Conservation (phyloP, 2,888 invertebrate species). For the Phalera bucephala region DNA sequence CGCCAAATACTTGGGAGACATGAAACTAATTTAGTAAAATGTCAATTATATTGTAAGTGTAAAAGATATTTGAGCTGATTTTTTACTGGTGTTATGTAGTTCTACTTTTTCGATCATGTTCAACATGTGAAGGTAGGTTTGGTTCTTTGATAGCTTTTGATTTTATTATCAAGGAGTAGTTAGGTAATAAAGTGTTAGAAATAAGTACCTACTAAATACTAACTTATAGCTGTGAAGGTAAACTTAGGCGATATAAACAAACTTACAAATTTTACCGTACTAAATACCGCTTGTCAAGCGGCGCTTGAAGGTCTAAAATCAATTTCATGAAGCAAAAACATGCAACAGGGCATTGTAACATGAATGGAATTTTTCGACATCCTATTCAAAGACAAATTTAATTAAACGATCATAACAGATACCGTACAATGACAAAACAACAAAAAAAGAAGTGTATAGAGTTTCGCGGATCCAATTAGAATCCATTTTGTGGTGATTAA, state of each 20-base stretch:
- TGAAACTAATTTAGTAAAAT: slow-evolving; percentile 8
- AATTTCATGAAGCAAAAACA: neutral
- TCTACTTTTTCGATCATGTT: too few relatives aligned
- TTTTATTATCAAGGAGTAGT: too few relatives aligned
- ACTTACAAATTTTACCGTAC: neutral
- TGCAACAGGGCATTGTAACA: neutral
- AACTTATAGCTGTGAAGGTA: too few relatives aligned
- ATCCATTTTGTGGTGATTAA: slow-evolving; percentile 71
- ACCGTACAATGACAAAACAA: slow-evolving; percentile 44
- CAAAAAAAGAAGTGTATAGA: slow-evolving; percentile 36
- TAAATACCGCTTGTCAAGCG: neutral
- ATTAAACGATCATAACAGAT: slow-evolving; percentile 27
- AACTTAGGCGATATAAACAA: too few relatives aligned
- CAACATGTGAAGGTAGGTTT: too few relatives aligned
- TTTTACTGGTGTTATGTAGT: neutral
- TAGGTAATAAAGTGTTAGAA: too few relatives aligned
- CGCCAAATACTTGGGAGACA: slow-evolving; percentile 17
- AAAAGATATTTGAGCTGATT: slow-evolving; percentile 1
- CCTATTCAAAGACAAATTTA: slow-evolving; percentile 17
- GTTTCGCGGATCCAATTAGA: slow-evolving; percentile 79
- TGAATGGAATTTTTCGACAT: slow-evolving; percentile 32
- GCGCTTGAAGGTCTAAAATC: neutral
- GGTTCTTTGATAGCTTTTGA: too few relatives aligned
- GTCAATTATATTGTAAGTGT: slow-evolving; percentile 3
- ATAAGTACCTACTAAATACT: too few relatives aligned